phyloP scores from a whole-genome alignment of 2,113 vertebrate genomes.

The Leiothrix lutea region DNA sequence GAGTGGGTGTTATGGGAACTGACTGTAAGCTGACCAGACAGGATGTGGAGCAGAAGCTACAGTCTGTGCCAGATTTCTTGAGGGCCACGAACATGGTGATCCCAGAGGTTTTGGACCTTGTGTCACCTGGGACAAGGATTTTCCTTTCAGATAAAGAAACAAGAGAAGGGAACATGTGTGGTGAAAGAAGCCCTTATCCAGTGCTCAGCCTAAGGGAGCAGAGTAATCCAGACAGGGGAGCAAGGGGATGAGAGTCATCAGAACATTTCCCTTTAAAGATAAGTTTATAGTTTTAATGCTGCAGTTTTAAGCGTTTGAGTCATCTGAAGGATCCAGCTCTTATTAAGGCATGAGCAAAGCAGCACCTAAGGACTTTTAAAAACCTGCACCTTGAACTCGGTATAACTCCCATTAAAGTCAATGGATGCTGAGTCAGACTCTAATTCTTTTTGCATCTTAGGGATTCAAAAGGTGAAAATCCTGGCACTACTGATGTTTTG shows the following conservation, averaged over 20 bases:
- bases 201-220: neutral
- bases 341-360: neutral
- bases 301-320: neutral
- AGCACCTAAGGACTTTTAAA: neutral
- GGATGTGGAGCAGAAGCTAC: neutral
- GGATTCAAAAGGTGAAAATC: slow-evolving; percentile 37
- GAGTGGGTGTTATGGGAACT: neutral
- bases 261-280: neutral
- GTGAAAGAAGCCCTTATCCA: neutral
- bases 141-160: neutral
- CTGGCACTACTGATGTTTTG: neutral
- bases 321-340: neutral
- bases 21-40: neutral
- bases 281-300: neutral
- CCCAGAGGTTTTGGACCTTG: neutral
- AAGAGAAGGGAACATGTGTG: neutral
- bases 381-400: neutral
- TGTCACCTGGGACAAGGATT: neutral
- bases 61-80: neutral
- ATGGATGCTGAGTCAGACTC: slow-evolving; percentile 28
- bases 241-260: neutral
- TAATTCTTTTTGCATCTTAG: neutral
- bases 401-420: neutral
- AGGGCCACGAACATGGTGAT: neutral
- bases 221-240: neutral